Evolutionary conservation across 2,797 vertebrate species (phyloP).

Genomic region (Rousettus madagascariensis): DNA sequence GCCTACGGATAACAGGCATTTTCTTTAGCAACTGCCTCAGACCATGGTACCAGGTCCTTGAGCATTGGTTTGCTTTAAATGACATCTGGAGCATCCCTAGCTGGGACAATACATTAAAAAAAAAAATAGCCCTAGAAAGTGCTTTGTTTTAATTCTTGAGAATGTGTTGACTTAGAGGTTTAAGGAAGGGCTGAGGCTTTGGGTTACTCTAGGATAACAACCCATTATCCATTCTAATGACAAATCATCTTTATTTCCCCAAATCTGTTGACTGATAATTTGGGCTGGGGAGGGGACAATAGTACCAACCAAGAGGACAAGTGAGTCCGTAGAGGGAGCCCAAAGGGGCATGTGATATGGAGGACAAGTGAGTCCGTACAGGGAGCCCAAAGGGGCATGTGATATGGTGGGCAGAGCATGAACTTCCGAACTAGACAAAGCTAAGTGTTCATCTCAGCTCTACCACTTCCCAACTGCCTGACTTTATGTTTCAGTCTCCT

Average conservation of each 20-base stretch:
- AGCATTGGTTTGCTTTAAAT: not conserved
- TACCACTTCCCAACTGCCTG: not conserved
- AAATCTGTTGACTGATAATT: not conserved
- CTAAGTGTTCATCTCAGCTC: not conserved
- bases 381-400: not conserved
- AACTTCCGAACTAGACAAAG: not conserved
- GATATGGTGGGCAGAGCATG: no score
- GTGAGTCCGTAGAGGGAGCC: not conserved
- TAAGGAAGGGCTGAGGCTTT: not conserved
- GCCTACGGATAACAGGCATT: not conserved
- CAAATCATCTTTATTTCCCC: not conserved
- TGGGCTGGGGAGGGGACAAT: not conserved
- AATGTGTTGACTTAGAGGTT: not conserved
- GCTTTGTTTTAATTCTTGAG: not conserved
- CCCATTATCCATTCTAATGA: not conserved
- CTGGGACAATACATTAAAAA: not conserved
- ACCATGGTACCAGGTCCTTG: not conserved
- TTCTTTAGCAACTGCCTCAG: not conserved
- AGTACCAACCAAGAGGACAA: not conserved
- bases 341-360: not conserved
- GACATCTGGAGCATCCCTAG: not conserved
- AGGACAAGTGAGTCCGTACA: not conserved
- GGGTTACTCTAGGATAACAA: not conserved
- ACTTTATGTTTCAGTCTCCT: not conserved
- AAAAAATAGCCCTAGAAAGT: not conserved